Evolutionary conservation across 2,888 invertebrate genomes (phyloP).

Genomic region (Resseliella maxima): DNA sequence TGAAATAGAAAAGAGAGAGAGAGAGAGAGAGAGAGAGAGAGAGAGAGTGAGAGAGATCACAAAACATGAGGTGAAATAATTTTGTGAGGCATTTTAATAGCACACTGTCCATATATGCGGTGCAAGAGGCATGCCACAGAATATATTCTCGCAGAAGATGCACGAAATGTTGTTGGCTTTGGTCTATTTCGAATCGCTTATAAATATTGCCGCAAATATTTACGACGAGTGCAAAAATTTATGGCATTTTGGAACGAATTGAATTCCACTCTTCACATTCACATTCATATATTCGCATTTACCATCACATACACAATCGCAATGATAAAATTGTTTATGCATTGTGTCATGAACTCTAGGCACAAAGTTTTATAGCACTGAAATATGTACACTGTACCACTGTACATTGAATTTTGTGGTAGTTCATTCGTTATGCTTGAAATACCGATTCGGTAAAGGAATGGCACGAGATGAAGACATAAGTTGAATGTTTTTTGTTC

Average conservation of each 20-base stretch:
- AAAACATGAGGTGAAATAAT: conserved; percentile 22
- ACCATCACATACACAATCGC: too few species aligned
- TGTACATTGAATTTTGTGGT: neutral
- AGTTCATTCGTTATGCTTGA: conserved; percentile 11
- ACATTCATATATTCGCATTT: too few species aligned
- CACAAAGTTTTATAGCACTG: neutral
- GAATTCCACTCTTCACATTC: conserved; percentile 24
- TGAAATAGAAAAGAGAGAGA: too few species aligned
- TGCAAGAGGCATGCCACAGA: too few species aligned
- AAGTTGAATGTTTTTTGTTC: conserved; percentile 29
- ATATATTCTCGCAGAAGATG: too few species aligned
- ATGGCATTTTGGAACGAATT: conserved; percentile 44
- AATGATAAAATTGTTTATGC: conserved; percentile 53
- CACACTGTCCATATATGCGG: neutral
- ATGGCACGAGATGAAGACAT: conserved; percentile 24
- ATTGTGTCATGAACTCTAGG: conserved; percentile 46
- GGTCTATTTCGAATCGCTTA: conserved; percentile 26
- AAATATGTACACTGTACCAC: neutral
- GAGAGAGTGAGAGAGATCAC: too few species aligned
- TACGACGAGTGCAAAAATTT: conserved; percentile 42
- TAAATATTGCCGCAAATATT: conserved; percentile 35
- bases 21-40: too few species aligned
- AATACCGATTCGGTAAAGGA: neutral
- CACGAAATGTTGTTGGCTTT: neutral
- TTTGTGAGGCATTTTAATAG: conserved; percentile 24